phyloP scores from a whole-genome alignment of 2,797 vertebrate species.

The Prionace glauca region DNA sequence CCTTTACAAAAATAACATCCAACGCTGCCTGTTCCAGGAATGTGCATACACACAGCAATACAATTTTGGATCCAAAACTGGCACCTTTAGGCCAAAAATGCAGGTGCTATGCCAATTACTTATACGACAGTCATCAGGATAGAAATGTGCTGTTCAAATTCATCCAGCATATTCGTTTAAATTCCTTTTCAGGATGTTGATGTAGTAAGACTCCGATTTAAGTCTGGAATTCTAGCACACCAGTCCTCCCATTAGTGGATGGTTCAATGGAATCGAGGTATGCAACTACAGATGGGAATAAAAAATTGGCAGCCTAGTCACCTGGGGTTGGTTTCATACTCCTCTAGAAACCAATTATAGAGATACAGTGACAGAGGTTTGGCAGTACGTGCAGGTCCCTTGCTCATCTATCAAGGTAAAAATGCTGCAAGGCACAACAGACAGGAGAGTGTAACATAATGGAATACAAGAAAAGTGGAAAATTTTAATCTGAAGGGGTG shows the following conservation, averaged over 20 bases:
- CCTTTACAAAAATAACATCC: background rate
- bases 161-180: background rate
- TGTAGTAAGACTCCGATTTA: background rate
- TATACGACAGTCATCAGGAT: background rate
- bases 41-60: background rate
- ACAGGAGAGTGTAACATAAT: background rate
- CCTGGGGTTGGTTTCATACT: background rate
- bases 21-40: background rate
- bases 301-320: conserved; percentile 7
- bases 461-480: background rate
- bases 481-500: background rate
- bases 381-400: background rate
- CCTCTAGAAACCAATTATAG: conserved; percentile 22
- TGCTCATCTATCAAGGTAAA: background rate
- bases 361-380: background rate
- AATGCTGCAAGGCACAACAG: background rate
- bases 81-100: background rate
- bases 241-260: background rate
- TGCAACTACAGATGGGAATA: background rate
- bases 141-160: background rate
- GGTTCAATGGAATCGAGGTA: background rate
- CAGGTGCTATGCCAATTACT: background rate
- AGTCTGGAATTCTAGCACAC: background rate
- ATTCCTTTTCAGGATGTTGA: background rate
- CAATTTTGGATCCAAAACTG: background rate